These are phyloP conservation scores for Epinephelus awoara DNA, from an alignment of 2,797 vertebrate species.

Conservation along the genomic window DNA sequence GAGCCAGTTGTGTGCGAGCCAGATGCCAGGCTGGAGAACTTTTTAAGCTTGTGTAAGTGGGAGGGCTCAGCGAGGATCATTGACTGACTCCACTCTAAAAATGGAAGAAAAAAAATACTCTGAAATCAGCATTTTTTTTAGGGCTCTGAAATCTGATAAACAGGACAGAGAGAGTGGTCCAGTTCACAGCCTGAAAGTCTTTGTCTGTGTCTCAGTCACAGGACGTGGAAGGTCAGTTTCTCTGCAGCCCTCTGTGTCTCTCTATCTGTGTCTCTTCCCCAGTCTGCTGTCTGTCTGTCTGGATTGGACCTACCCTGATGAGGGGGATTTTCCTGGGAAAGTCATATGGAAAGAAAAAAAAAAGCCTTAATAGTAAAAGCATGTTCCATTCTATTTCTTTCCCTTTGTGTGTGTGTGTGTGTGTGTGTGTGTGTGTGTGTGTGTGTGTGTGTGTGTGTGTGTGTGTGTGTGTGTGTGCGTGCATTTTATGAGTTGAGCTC, in stretches of 20 bases:
- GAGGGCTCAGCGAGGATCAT: conserved; percentile 19
- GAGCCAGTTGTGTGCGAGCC: conserved; percentile 37
- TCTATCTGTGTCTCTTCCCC: conserved; percentile 64
- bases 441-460: conserved; percentile 41
- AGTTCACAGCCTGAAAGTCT: conserved; percentile 50
- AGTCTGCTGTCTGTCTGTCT: conserved; percentile 83
- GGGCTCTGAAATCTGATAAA: conserved; percentile 38
- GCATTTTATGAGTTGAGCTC: conserved; percentile 76
- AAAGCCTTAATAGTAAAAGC: conserved; percentile 83
- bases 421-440: conserved; percentile 49
- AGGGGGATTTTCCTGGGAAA: conserved; percentile 86
- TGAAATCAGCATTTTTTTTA: conserved; percentile 32
- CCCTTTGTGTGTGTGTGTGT: conserved; percentile 31
- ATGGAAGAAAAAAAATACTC: conserved; percentile 1
- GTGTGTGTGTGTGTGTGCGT: conserved; percentile 51
- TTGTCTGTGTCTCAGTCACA: conserved; percentile 41
- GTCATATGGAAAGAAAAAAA: conserved; percentile 82
- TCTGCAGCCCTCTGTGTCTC: conserved; percentile 50
- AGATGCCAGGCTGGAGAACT: conserved; percentile 42
- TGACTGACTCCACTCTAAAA: conserved; percentile 26
- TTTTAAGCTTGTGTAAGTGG: conserved; percentile 22
- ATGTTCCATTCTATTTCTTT: conserved; percentile 80
- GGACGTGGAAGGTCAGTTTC: conserved; percentile 43
- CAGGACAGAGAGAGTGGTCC: neutral
- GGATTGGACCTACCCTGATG: conserved; percentile 74